Percentiles rank a stretch among this genome's conserved stretches.
These are phyloP conservation scores for Aramus guarauna DNA, from an alignment of 2,113 vertebrate species.

Conservation along the genomic window DNA sequence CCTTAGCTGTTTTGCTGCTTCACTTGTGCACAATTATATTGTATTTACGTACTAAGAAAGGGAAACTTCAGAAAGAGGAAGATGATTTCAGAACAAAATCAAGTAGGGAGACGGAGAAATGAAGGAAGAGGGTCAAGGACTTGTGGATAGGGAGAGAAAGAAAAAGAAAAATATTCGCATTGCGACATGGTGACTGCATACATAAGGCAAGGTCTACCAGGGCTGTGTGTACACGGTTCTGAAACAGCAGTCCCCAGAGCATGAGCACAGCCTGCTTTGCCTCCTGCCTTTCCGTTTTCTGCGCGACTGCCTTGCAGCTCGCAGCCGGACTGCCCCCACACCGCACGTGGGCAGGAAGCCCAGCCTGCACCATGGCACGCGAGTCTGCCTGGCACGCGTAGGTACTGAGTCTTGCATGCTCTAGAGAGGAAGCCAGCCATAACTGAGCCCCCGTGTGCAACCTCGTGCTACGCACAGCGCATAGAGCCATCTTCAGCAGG, in stretches of 20 bases:
- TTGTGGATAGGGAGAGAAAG: neutral
- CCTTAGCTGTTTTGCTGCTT: neutral
- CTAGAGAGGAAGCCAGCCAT: neutral
- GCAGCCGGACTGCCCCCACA: rapidly evolving
- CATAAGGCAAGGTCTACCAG: neutral
- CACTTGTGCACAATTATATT: neutral
- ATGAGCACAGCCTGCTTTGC: neutral
- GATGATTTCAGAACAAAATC: neutral
- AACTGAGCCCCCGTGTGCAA: neutral
- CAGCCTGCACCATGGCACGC: rapidly evolving
- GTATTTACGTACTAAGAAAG: neutral
- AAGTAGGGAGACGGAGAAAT: neutral
- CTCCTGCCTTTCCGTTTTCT: neutral
- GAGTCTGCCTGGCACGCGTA: rapidly evolving
- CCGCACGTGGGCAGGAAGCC: neutral
- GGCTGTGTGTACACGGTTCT: rapidly evolving
- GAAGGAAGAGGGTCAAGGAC: neutral
- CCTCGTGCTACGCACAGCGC: no score
- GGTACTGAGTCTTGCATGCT: neutral
- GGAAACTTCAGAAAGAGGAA: neutral
- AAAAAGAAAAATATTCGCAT: neutral
- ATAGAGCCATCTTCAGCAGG: neutral
- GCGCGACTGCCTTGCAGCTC: rapidly evolving
- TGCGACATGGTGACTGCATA: neutral
- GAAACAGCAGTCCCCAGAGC: neutral